Conservation (phyloP, 2,113 vertebrate genomes). For the Actenoides lindsayi region DNA sequence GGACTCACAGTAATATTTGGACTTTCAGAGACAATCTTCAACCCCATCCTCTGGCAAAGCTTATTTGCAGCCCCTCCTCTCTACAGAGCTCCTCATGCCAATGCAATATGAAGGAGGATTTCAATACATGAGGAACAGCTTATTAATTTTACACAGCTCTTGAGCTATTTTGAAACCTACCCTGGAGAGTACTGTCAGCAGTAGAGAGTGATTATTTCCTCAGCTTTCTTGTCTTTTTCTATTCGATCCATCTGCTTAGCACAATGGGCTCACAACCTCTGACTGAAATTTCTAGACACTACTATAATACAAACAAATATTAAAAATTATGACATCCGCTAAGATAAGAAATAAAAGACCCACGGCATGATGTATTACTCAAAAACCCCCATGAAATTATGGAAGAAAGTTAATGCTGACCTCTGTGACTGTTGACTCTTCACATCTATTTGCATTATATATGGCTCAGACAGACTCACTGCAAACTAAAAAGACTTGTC, state of each 20-base stretch:
- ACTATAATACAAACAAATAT: neutral
- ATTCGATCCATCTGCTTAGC: conserved; percentile 3
- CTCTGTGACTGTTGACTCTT: neutral
- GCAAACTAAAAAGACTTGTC: conserved; percentile 5
- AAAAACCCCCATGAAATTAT: neutral
- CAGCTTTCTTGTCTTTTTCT: conserved; percentile 45
- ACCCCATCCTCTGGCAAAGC: neutral
- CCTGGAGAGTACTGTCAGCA: conserved; percentile 53
- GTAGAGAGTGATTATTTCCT: conserved; percentile 52
- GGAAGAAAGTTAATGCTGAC: conserved; percentile 40
- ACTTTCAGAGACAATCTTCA: neutral
- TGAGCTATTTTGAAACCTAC: conserved; percentile 64
- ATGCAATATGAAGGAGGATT: conserved; percentile 18
- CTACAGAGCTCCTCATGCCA: neutral
- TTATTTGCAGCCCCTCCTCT: neutral
- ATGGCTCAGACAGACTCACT: conserved; percentile 29
- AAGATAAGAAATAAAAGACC: neutral
- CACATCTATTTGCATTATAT: conserved; percentile 28
- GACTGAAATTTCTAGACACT: neutral
- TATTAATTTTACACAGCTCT: conserved; percentile 65
- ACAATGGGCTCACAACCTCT: conserved; percentile 16
- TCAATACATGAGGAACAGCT: conserved; percentile 25
- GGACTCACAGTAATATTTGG: neutral
- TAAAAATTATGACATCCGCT: neutral
- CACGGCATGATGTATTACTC: neutral